phyloP scores from a whole-genome alignment of 2,888 invertebrate species.

The Cotesia congregata region DNA sequence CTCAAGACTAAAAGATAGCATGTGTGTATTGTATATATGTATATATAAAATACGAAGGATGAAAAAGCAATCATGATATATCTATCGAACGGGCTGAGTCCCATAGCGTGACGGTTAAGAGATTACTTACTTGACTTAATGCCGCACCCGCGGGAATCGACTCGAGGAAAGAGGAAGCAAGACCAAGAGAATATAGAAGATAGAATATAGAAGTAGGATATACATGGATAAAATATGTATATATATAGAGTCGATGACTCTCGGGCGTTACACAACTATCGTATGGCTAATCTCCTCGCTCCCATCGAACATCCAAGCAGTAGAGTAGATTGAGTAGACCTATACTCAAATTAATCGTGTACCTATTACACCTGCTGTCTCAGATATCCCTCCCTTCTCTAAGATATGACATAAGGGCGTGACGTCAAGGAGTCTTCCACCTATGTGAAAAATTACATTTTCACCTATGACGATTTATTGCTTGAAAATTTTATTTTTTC shows the following conservation, averaged over 20 bases:
- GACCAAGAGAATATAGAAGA: slow-evolving; percentile 12
- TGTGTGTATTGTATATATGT: neutral
- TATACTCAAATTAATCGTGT: slow-evolving; percentile 44
- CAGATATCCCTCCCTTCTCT: slow-evolving; percentile 26
- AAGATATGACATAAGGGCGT: slow-evolving; percentile 44
- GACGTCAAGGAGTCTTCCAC: slow-evolving; percentile 1
- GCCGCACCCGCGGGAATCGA: slow-evolving; percentile 50
- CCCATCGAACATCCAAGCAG: slow-evolving; percentile 46
- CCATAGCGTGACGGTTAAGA: slow-evolving; percentile 66
- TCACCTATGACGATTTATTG: too few species aligned
- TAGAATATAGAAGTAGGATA: neutral
- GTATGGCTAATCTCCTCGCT: slow-evolving; percentile 46
- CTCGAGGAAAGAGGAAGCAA: slow-evolving; percentile 33
- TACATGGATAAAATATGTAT: neutral
- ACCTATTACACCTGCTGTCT: slow-evolving; percentile 47
- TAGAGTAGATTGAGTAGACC: neutral
- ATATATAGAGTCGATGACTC: slow-evolving; percentile 33
- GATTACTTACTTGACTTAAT: slow-evolving; percentile 66
- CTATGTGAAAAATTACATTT: too few species aligned
- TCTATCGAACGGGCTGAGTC: slow-evolving; percentile 52
- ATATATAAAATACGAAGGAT: slow-evolving; percentile 33
- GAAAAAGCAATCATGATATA: slow-evolving; percentile 64
- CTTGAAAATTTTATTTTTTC: too few species aligned
- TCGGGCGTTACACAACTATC: slow-evolving; percentile 44
- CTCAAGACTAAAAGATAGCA: too few species aligned